phyloP scores from a whole-genome alignment of 2,888 invertebrate genomes.

The Trisateles emortualis region DNA sequence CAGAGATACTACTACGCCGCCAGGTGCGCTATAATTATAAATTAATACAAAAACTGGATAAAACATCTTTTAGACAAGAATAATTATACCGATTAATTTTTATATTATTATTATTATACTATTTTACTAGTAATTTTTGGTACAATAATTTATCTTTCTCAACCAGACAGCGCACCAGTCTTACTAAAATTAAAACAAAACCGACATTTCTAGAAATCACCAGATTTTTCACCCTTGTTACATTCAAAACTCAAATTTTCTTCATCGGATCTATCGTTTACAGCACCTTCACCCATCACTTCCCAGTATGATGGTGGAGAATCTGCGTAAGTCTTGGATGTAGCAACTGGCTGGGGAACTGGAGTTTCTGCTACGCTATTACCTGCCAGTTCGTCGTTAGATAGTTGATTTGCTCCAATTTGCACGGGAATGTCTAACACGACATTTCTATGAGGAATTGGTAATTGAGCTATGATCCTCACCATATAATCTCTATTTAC shows the following conservation, averaged over 20 bases:
- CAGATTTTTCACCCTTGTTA: constrained; percentile 1
- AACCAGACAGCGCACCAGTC: too few relatives aligned
- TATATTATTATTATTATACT: neutral
- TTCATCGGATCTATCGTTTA: constrained; percentile 22
- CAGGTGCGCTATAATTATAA: too few relatives aligned
- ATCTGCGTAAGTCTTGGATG: constrained; percentile 1
- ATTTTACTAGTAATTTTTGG: neutral
- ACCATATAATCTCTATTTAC: constrained; percentile 51
- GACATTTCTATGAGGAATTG: constrained; percentile 52
- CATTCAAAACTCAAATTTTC: constrained; percentile 7
- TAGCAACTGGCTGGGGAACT: neutral
- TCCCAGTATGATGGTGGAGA: constrained; percentile 54
- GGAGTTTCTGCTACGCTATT: neutral
- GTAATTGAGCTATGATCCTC: constrained; percentile 45
- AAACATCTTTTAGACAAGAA: too few relatives aligned
- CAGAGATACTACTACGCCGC: too few relatives aligned
- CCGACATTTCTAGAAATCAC: neutral
- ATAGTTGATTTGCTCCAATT: constrained; percentile 50
- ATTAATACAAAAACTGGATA: too few relatives aligned
- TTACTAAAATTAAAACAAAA: too few relatives aligned
- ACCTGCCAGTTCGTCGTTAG: too few relatives aligned
- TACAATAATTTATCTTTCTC: neutral
- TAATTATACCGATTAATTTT: too few relatives aligned
- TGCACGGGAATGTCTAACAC: constrained; percentile 52
- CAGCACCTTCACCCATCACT: constrained; percentile 34